Conservation (phyloP, 2,888 invertebrate genomes). For the Tholera decimalis region DNA sequence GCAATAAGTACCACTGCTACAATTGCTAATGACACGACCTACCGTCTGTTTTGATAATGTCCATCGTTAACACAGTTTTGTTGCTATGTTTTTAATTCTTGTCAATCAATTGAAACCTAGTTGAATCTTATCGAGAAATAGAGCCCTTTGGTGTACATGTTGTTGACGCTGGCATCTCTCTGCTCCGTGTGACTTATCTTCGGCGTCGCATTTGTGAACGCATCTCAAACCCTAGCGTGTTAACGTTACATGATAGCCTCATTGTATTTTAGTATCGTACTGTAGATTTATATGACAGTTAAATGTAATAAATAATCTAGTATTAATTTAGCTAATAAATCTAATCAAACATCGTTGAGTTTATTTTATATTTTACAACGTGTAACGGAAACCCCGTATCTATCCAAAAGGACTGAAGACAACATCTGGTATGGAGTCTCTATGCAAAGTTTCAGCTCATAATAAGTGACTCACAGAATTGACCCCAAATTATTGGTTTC, state of each 20-base stretch:
- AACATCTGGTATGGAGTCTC: too few relatives aligned
- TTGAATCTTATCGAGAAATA: neutral
- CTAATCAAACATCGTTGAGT: constrained; percentile 7
- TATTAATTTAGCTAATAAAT: constrained; percentile 55
- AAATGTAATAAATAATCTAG: constrained; percentile 50
- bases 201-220: constrained; percentile 9
- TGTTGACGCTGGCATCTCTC: constrained; percentile 10
- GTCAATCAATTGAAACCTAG: neutral
- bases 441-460: too few relatives aligned
- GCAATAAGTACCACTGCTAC: neutral
- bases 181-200: constrained; percentile 2
- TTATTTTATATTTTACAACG: neutral
- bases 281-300: constrained; percentile 59
- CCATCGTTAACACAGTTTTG: neutral
- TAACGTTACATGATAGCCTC: constrained; percentile 51
- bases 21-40: neutral
- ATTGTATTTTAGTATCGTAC: constrained; percentile 52
- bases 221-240: constrained; percentile 40
- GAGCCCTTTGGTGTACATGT: neutral
- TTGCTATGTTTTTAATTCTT: neutral
- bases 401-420: too few relatives aligned
- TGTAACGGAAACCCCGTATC: too few relatives aligned
- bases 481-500: too few relatives aligned
- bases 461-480: too few relatives aligned
- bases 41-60: neutral